Conservation (phyloP, 1,140 invertebrate species). For the Phortica variegata region DNA sequence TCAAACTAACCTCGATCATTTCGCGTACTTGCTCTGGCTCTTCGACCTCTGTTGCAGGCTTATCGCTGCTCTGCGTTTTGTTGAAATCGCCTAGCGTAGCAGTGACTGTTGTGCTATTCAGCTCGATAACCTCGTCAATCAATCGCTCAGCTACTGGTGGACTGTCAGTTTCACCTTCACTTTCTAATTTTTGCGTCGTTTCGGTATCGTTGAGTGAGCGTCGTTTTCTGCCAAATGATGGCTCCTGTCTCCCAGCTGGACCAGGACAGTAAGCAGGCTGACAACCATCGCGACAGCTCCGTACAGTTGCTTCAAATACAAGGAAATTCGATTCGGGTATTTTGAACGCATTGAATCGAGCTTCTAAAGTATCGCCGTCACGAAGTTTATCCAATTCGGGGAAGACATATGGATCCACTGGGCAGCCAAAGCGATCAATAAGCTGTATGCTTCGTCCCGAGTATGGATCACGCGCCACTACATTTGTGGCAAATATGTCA, state of each 20-base stretch:
- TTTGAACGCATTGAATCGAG: conserved; percentile 91
- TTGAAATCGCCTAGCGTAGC: conserved; percentile 39
- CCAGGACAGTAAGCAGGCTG: conserved; percentile 83
- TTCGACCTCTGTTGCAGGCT: conserved; percentile 49
- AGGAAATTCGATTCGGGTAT: conserved; percentile 93
- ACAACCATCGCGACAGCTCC: conserved; percentile 84
- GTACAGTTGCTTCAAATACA: conserved; percentile 89
- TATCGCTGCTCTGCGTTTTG: conserved; percentile 30
- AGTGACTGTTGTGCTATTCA: conserved; percentile 46
- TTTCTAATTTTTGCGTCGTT: conserved; percentile 28
- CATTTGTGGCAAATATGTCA: conserved; percentile 91
- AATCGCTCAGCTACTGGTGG: conserved; percentile 15
- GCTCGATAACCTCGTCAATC: conserved; percentile 31
- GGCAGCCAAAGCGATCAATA: conserved; percentile 86
- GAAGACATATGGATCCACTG: conserved; percentile 89
- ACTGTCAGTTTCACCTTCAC: conserved; percentile 11
- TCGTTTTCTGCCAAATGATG: conserved; percentile 74
- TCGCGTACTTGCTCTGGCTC: conserved; percentile 75
- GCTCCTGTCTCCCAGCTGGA: conserved; percentile 72
- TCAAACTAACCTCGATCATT: conserved; percentile 75
- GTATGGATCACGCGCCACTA: conserved; percentile 90
- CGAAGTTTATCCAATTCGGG: conserved; percentile 83
- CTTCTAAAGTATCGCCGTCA: conserved; percentile 83
- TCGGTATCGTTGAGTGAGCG: conserved; percentile 63
- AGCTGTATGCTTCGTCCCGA: conserved; percentile 85